phyloP scores from a whole-genome alignment of 2,113 vertebrate species.

The Danio rerio region DNA sequence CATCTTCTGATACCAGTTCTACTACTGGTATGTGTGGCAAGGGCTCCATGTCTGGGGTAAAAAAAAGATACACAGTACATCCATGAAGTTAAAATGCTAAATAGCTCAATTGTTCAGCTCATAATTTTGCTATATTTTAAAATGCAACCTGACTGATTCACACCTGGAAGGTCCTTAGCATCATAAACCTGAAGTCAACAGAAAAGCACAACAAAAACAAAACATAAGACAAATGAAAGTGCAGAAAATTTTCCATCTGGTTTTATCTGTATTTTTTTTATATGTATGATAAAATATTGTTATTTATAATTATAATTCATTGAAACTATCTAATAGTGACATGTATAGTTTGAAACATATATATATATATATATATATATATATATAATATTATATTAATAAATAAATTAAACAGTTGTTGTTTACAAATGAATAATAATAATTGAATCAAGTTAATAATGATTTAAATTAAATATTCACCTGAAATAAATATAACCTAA shows the following conservation, averaged over 20 bases:
- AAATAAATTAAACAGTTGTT: neutral
- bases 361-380: too few relatives aligned
- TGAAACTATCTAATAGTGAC: neutral
- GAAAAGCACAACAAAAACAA: neutral
- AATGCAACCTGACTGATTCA: neutral
- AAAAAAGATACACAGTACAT: neutral
- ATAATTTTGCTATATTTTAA: too few relatives aligned
- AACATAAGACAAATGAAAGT: neutral
- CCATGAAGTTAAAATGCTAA: neutral
- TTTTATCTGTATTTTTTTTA: neutral
- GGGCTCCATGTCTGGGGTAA: conserved; percentile 69
- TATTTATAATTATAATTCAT: neutral
- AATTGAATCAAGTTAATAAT: neutral
- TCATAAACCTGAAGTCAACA: conserved; percentile 65
- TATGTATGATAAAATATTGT: neutral
- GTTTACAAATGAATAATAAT: neutral
- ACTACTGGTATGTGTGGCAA: conserved; percentile 78
- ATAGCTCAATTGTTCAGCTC: too few relatives aligned
- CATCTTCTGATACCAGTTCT: conserved; percentile 74
- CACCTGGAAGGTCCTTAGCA: conserved; percentile 70
- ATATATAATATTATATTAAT: too few relatives aligned
- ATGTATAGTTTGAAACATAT: neutral
- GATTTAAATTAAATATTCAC: too few relatives aligned
- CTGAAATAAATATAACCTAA: too few relatives aligned
- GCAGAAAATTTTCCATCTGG: neutral